Evolutionary conservation across 2,888 invertebrate genomes (phyloP).

Genomic region (Axea sp.): DNA sequence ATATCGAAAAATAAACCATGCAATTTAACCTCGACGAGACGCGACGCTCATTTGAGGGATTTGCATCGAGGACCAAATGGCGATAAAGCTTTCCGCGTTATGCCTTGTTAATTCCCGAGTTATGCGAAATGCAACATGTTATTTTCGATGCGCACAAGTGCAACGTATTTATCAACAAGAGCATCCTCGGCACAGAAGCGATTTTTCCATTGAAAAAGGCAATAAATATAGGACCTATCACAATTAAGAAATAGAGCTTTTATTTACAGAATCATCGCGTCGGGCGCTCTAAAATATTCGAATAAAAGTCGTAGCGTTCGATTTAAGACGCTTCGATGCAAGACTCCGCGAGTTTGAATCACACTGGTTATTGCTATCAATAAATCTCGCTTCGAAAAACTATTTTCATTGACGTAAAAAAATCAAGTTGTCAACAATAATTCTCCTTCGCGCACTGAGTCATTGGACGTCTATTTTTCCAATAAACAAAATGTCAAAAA

Average conservation of each 20-base stretch:
- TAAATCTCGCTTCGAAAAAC: too few relatives aligned
- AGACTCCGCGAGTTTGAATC: too few relatives aligned
- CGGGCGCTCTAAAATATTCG: too few relatives aligned
- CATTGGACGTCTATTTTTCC: constrained; percentile 4
- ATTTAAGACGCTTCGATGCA: too few relatives aligned
- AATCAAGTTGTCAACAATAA: constrained; percentile 2
- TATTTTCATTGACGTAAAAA: background rate
- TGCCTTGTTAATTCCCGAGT: constrained; percentile 24
- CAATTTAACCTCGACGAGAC: constrained; percentile 37
- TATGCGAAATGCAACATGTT: constrained; percentile 22
- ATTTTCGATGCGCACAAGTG: constrained; percentile 40
- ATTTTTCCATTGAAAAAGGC: constrained; percentile 22
- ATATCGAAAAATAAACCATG: constrained; percentile 25
- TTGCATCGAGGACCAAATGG: constrained; percentile 18
- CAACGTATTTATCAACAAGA: constrained; percentile 26
- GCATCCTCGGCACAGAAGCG: constrained; percentile 17
- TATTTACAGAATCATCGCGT: too few relatives aligned
- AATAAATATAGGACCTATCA: constrained; percentile 1
- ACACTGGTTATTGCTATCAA: too few relatives aligned
- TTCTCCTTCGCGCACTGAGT: constrained; percentile 11
- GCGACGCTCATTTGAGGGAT: constrained; percentile 28
- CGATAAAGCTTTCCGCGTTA: constrained; percentile 37
- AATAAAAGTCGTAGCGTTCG: too few relatives aligned
- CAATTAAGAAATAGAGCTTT: constrained; percentile 9
- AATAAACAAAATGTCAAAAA: constrained; percentile 32